These are phyloP conservation scores for Nerophis lumbriciformis DNA, from an alignment of 2,113 vertebrate genomes.

Conservation along the genomic window DNA sequence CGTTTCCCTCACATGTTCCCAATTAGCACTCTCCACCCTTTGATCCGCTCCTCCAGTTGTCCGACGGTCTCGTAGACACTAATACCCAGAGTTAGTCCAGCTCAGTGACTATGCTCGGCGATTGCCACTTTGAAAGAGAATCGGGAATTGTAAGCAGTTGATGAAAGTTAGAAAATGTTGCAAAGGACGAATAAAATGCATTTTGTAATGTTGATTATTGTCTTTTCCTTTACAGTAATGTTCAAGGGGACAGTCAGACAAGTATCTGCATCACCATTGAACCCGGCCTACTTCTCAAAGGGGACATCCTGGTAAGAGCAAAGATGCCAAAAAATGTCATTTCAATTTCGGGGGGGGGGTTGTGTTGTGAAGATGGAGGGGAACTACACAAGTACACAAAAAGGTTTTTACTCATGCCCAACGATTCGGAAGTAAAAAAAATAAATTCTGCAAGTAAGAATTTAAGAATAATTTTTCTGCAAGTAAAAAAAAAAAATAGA, in stretches of 20 bases:
- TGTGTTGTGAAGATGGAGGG: too few species aligned
- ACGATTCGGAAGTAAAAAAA: too few species aligned
- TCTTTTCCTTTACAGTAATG: conserved; percentile 72
- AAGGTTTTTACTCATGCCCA: too few species aligned
- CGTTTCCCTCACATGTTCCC: conserved; percentile 46
- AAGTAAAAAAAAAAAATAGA: too few species aligned
- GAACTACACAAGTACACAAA: too few species aligned
- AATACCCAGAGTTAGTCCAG: conserved; percentile 34
- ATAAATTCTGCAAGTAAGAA: too few species aligned
- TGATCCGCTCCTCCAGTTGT: conserved; percentile 33
- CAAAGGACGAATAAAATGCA: too few species aligned
- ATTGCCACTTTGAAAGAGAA: conserved; percentile 12
- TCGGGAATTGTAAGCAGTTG: conserved; percentile 2
- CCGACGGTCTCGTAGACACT: conserved; percentile 38
- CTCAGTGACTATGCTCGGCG: background rate
- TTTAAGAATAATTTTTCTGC: too few species aligned
- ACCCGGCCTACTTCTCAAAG: conserved; percentile 92
- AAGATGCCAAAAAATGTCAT: background rate
- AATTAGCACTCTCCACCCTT: conserved; percentile 40
- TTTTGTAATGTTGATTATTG: background rate
- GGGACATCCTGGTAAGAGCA: conserved; percentile 92
- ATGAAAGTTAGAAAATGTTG: background rate
- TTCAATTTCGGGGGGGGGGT: too few species aligned
- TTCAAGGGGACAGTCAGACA: conserved; percentile 94
- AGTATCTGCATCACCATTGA: conserved; percentile 99